Evolutionary conservation across 30 jellyfish, hydroid and myxozoan genomes (phyloP), one percentile per base, ranked within the genome.

Genomic region (Pseudorhiza aurosa): DNA sequence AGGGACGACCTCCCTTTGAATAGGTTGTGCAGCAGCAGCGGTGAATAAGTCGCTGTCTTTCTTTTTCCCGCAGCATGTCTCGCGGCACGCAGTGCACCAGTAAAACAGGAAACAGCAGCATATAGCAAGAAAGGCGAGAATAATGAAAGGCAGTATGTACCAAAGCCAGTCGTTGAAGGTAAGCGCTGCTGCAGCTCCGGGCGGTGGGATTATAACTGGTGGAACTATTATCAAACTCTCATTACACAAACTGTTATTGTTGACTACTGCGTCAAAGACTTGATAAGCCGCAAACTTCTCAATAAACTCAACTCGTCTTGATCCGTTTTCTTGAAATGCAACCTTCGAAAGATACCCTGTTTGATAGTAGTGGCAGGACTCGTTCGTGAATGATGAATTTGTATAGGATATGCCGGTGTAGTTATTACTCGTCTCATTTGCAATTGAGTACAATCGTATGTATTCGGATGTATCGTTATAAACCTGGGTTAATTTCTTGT

Each of bases 11-110:
- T 80, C 91, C 25, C 65, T 84, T 18, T 65, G 68, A 0, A 64
- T 51, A 2, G 84, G 70, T 36, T 49, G 58, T 1, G 91, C 90
- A 0, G 82, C 91, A 2, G 81, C 79, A 1, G 83, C 91, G 6
- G 84, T 22, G 37, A 80, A 80, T 9, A 71, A 67, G 32, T 53
- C 91, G 8, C 50, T 60, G 11, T 35, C 70, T 69, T 80, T 80
- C 57, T 64, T 80, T 8, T 68, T 65, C 0, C 83, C 84, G 31
- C 91, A 57, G 40, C 83, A 80, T 35, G 68, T 30, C 59, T 80
- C 84, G 59, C 91, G 81, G 43, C 83, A 80, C n/a, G 91, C 80
- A 10, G 53, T 35, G 69, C 91, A 80, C 91, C 91, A 80, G 50
- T 80, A 80, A 50, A 28, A 80, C 72, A 80, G 15, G n/a, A 80